These are phyloP conservation scores for Clarias batrachus DNA, from an alignment of 2,113 vertebrate species.

Conservation along the genomic window DNA sequence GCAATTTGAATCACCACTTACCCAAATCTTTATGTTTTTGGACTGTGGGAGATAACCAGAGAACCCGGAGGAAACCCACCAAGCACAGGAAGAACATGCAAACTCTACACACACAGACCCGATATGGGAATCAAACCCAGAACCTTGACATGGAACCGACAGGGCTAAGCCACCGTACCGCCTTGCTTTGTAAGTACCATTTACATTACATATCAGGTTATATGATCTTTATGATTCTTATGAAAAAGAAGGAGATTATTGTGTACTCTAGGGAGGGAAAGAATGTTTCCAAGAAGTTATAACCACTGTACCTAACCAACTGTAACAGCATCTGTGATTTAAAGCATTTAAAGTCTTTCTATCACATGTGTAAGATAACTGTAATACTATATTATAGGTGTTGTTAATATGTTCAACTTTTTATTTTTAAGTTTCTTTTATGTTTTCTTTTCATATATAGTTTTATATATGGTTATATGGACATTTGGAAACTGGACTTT, in stretches of 20 bases:
- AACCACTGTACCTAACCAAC: conserved; percentile 36
- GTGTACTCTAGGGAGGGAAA: conserved; percentile 4
- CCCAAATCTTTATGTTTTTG: no score
- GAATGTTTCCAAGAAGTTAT: neutral
- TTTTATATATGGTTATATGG: neutral
- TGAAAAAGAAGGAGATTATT: neutral
- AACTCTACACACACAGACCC: no score
- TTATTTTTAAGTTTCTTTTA: neutral
- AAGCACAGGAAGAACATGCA: no score
- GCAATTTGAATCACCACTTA: no score
- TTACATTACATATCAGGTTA: no score
- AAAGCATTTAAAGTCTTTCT: neutral
- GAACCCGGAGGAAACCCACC: no score
- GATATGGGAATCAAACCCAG: no score
- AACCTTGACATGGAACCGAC: no score
- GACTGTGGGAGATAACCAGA: no score
- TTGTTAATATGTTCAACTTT: neutral
- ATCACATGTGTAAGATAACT: neutral
- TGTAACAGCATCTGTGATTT: conserved; percentile 18
- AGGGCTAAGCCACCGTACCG: no score
- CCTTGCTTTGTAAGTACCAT: no score
- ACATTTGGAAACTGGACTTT: neutral
- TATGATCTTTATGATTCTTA: neutral
- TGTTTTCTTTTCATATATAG: neutral
- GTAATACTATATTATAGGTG: neutral